Conservation (phyloP, 2,888 invertebrate species). For the Incurvaria masculella region DNA sequence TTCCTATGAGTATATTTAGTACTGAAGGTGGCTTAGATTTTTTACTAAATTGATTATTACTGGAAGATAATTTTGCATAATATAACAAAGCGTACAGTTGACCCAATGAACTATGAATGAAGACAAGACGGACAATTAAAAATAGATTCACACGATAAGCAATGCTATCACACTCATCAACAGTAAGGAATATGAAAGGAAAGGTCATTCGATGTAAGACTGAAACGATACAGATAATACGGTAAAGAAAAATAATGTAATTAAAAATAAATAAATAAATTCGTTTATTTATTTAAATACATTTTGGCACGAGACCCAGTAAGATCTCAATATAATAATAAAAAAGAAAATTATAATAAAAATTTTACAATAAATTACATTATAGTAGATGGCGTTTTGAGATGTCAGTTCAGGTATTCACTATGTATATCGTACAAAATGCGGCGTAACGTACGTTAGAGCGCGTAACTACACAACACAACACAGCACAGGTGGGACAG, state of each 20-base stretch:
- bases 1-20: too few relatives aligned
- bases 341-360: slow-evolving; percentile 51
- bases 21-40: too few relatives aligned
- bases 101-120: too few relatives aligned
- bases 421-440: slow-evolving; percentile 55
- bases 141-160: slow-evolving; percentile 1
- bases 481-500: slow-evolving; percentile 37
- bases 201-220: slow-evolving; percentile 6
- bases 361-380: slow-evolving; percentile 60
- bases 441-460: slow-evolving; percentile 27
- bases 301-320: slow-evolving; percentile 55
- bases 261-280: slow-evolving; percentile 59
- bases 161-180: slow-evolving; percentile 4
- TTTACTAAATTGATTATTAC: too few relatives aligned
- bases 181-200: not conserved
- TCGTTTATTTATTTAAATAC: slow-evolving; percentile 59
- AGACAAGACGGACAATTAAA: too few relatives aligned
- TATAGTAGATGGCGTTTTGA: slow-evolving; percentile 49
- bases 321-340: slow-evolving; percentile 54
- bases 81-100: too few relatives aligned
- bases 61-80: too few relatives aligned
- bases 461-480: slow-evolving; percentile 36
- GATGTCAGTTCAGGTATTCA: slow-evolving; percentile 57
- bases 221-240: slow-evolving; percentile 2
- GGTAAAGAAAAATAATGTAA: slow-evolving; percentile 51